Evolutionary conservation across 2,113 vertebrate genomes (phyloP).

Genomic region (Lichenostomus cassidix): DNA sequence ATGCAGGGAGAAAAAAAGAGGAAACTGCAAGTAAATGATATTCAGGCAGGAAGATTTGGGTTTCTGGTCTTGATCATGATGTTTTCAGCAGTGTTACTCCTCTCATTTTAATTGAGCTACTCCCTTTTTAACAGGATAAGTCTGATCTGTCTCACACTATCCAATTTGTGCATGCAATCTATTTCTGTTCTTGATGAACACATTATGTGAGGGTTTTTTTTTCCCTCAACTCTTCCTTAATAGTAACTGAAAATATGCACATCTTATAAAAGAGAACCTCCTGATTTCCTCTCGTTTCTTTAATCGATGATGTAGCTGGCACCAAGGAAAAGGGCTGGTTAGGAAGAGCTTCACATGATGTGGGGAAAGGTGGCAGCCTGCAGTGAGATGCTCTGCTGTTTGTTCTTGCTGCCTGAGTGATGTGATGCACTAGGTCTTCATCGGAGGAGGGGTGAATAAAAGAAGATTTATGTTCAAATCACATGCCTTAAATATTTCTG

Average conservation of each 20-base stretch:
- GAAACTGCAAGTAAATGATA: neutral
- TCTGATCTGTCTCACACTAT: constrained; percentile 36
- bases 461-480: constrained; percentile 82
- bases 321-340: neutral
- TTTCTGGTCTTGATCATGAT: constrained; percentile 36
- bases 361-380: constrained; percentile 17
- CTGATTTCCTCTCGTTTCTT: constrained; percentile 27
- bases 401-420: constrained; percentile 61
- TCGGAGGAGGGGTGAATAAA: constrained; percentile 70
- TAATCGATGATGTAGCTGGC: neutral
- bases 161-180: constrained; percentile 7
- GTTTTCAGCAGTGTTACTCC: constrained; percentile 41
- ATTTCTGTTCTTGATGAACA: neutral
- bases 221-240: neutral
- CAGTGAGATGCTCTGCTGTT: constrained; percentile 16
- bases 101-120: constrained; percentile 47
- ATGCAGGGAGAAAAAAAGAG: neutral
- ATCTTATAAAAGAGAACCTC: neutral
- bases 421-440: constrained; percentile 66
- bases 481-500: constrained; percentile 88
- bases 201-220: neutral
- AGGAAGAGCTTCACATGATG: neutral
- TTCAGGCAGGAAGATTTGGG: constrained; percentile 47
- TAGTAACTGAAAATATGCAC: neutral
- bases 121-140: constrained; percentile 55